These are phyloP conservation scores for Rhagonycha fulva DNA, from an alignment of 2,888 invertebrate species.

Conservation along the genomic window DNA sequence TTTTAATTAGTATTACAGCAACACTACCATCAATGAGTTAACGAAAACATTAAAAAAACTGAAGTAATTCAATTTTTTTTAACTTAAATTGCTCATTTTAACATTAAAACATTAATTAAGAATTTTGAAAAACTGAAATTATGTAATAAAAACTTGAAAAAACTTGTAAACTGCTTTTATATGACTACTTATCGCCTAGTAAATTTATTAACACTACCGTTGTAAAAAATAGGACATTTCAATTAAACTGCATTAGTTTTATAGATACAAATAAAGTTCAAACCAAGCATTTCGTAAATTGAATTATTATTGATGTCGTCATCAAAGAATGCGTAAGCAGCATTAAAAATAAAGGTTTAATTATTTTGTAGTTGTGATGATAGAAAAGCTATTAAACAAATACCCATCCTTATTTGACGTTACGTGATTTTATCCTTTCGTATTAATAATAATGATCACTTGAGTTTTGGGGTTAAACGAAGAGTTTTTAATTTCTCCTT, in stretches of 20 bases:
- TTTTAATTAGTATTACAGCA: neutral
- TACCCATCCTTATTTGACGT: neutral
- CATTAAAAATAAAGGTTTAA: neutral
- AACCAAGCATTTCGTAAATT: neutral
- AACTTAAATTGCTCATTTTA: neutral
- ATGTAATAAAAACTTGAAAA: neutral
- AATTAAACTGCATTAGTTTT: constrained; percentile 1
- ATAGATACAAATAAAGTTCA: neutral
- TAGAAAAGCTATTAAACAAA: neutral
- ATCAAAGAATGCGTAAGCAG: neutral
- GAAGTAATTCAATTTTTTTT: neutral
- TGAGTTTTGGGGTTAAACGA: neutral
- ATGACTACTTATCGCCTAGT: neutral
- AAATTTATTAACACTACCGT: neutral
- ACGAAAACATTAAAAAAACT: neutral
- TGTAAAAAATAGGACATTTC: neutral
- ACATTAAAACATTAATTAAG: neutral
- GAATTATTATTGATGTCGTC: neutral
- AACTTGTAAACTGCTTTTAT: neutral
- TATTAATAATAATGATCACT: no score
- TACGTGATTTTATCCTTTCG: neutral
- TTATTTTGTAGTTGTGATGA: neutral
- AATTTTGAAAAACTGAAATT: neutral
- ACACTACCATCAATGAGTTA: neutral
- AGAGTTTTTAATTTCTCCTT: neutral